phyloP scores from a whole-genome alignment of 2,113 vertebrate genomes.

The Pseudolaguvia tuberculata region DNA sequence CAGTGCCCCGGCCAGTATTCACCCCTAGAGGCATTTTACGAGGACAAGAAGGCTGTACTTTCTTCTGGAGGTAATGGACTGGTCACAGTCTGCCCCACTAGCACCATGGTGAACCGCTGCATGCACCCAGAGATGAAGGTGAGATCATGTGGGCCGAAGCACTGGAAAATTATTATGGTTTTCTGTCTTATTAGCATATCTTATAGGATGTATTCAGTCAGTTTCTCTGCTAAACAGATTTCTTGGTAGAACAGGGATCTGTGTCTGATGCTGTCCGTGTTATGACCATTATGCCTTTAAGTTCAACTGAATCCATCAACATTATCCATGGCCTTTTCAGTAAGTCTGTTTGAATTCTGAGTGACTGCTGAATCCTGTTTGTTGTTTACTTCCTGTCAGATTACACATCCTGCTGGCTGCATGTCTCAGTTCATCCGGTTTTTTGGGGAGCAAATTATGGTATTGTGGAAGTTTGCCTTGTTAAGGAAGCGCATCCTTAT shows the following conservation, averaged over 20 bases:
- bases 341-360: background rate
- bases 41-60: constrained; percentile 93
- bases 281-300: background rate
- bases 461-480: constrained; percentile 95
- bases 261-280: background rate
- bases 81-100: constrained; percentile 70
- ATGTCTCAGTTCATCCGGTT: constrained; percentile 99
- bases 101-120: constrained; percentile 85
- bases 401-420: constrained; percentile 97
- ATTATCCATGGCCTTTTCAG: background rate
- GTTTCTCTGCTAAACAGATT: background rate
- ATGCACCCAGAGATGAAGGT: constrained; percentile 99
- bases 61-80: constrained; percentile 70
- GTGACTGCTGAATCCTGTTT: no score
- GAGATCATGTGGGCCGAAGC: background rate
- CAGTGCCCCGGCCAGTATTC: constrained; percentile 92
- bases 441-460: constrained; percentile 94
- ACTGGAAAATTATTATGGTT: background rate
- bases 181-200: constrained; percentile 1
- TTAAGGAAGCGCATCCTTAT: constrained; percentile 93
- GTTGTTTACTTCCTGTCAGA: constrained; percentile 65
- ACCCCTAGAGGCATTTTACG: constrained; percentile 93
- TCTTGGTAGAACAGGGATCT: background rate
- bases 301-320: background rate
- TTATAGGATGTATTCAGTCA: no score